These are phyloP conservation scores for Galerucella nymphaeae DNA, from an alignment of 2,888 invertebrate genomes.

Conservation along the genomic window DNA sequence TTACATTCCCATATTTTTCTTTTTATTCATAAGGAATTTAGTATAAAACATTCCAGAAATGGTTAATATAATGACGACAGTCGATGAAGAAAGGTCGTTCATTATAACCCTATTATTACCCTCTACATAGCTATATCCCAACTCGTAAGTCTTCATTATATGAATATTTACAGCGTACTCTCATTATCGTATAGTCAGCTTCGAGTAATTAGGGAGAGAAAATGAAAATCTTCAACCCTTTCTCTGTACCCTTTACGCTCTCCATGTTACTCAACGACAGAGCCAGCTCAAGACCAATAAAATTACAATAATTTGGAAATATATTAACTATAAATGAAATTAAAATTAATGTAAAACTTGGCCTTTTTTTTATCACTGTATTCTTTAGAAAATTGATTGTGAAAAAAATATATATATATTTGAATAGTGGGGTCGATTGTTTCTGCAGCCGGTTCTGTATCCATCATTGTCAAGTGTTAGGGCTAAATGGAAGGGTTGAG, in stretches of 20 bases:
- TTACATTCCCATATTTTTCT: no score
- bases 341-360: neutral
- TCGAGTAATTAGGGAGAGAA: slow-evolving; percentile 44
- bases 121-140: slow-evolving; percentile 12
- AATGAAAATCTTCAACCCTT: slow-evolving; percentile 44
- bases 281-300: neutral
- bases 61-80: neutral
- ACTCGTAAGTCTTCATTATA: slow-evolving; percentile 41
- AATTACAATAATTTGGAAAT: no score
- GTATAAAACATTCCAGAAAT: neutral
- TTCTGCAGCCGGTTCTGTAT: neutral
- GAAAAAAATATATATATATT: no score
- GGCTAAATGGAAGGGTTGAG: slow-evolving; percentile 38
- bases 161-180: slow-evolving; percentile 43
- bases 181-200: slow-evolving; percentile 41
- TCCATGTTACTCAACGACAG: slow-evolving; percentile 13
- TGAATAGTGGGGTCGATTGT: neutral
- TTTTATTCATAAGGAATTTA: neutral
- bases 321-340: neutral
- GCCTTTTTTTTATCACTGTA: no score
- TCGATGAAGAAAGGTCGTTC: slow-evolving; percentile 8
- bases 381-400: neutral
- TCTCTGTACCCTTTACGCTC: slow-evolving; percentile 14
- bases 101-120: slow-evolving; percentile 35
- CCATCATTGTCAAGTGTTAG: slow-evolving; percentile 24